A percentile compares a stretch with the other conserved stretches of the same genome.
These are phyloP conservation scores for Eumaeus atala DNA, from an alignment of 1,140 invertebrate genomes.

Conservation along the genomic window DNA sequence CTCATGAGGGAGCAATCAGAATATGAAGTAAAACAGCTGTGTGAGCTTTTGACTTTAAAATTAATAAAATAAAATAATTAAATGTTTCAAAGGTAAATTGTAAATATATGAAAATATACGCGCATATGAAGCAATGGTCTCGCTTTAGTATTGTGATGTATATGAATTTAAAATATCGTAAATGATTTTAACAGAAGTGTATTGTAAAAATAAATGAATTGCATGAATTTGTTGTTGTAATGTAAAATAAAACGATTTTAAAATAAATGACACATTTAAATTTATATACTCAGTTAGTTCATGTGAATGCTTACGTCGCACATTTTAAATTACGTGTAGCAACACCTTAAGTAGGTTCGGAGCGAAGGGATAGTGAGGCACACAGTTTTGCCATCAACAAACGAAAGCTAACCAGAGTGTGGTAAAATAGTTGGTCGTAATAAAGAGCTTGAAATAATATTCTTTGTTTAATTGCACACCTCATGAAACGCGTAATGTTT, in stretches of 20 bases:
- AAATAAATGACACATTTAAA: constrained; percentile 19
- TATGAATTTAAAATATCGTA: constrained; percentile 1
- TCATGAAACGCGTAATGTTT: background rate
- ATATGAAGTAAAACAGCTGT: background rate
- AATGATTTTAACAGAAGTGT: constrained; percentile 8
- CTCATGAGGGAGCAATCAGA: too few species aligned
- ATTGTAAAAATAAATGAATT: constrained; percentile 2
- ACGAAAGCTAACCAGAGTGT: constrained; percentile 11
- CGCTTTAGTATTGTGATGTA: constrained; percentile 7
- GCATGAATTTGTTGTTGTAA: constrained; percentile 47
- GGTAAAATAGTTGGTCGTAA: constrained; percentile 50
- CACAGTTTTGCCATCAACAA: constrained; percentile 12
- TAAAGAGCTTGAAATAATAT: constrained; percentile 53
- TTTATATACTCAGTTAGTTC: constrained; percentile 24
- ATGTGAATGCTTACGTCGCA: constrained; percentile 56
- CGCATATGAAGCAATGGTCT: constrained; percentile 4
- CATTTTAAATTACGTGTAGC: constrained; percentile 51
- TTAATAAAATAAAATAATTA: too few species aligned
- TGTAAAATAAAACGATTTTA: constrained; percentile 31
- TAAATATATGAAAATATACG: constrained; percentile 7
- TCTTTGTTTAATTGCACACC: constrained; percentile 17
- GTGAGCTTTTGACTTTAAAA: background rate
- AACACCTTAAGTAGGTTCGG: constrained; percentile 30
- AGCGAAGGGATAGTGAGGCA: constrained; percentile 9
- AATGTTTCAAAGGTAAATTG: background rate